These are phyloP conservation scores for Pollimyrus isidori DNA, from an alignment of 2,113 vertebrate genomes.

Conservation along the genomic window DNA sequence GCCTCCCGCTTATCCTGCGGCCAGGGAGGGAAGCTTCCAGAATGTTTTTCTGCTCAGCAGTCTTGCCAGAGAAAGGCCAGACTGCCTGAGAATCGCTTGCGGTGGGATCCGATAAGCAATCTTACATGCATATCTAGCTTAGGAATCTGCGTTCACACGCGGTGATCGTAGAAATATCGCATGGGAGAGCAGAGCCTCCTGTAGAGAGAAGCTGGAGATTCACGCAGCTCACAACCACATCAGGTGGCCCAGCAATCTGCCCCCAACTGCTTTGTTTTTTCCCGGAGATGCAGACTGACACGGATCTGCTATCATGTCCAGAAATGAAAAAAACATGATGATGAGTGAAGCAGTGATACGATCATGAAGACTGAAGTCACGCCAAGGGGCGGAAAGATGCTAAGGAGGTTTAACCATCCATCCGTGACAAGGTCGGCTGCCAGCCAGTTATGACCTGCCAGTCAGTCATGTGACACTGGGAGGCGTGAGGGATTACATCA, in stretches of 20 bases:
- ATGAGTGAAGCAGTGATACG: neutral
- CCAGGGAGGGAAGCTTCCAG: neutral
- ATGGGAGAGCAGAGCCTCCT: neutral
- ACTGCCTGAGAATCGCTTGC: constrained; percentile 30
- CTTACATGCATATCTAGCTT: constrained; percentile 35
- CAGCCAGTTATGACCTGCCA: neutral
- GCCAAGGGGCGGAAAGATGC: neutral
- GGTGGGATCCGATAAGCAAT: constrained; percentile 40
- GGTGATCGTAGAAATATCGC: neutral
- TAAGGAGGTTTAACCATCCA: neutral
- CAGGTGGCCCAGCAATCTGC: neutral
- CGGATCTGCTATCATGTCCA: neutral
- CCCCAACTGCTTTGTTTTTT: neutral
- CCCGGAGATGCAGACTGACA: neutral
- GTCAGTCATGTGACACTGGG: neutral
- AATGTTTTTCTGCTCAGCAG: neutral
- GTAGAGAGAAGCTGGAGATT: neutral
- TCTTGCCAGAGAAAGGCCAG: constrained; percentile 24
- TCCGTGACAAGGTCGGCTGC: neutral
- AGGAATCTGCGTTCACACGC: constrained; percentile 45
- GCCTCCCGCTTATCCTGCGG: neutral
- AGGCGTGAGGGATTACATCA: neutral
- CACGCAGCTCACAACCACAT: neutral
- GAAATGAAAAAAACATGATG: neutral
- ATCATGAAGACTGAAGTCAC: neutral